phyloP scores from a whole-genome alignment of 2,113 vertebrate genomes.

The Channa argus region DNA sequence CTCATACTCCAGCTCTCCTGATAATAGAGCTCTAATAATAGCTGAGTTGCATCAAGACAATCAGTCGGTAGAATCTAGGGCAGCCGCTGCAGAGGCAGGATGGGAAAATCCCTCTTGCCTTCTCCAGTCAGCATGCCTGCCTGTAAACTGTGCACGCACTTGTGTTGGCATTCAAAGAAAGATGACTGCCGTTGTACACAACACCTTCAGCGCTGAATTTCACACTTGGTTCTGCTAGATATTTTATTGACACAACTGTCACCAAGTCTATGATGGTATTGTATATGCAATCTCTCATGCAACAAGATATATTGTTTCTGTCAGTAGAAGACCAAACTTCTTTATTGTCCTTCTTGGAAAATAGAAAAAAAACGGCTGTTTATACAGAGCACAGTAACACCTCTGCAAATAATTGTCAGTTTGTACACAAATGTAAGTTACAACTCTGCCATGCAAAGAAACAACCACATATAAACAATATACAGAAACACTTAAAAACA shows the following conservation, averaged over 20 bases:
- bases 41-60: slow-evolving; percentile 70
- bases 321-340: neutral
- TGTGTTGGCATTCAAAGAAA: slow-evolving; percentile 10
- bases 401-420: no score
- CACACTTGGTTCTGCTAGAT: neutral
- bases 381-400: no score
- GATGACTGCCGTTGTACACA: slow-evolving; percentile 3
- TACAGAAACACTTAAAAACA: no score
- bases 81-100: slow-evolving; percentile 71
- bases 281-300: no score
- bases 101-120: slow-evolving; percentile 77
- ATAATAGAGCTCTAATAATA: slow-evolving; percentile 78
- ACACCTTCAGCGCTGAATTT: neutral
- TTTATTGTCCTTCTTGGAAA: neutral
- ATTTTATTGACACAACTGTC: neutral
- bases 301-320: neutral
- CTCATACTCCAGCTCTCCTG: slow-evolving; percentile 54
- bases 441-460: no score
- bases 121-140: slow-evolving; percentile 50
- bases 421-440: no score
- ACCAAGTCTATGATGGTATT: neutral
- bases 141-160: slow-evolving; percentile 13
- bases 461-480: no score
- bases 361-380: no score
- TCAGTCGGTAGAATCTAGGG: slow-evolving; percentile 76